A percentile compares a stretch with the other conserved stretches of the same genome.
phyloP scores from a whole-genome alignment of 30 jellyfish, hydroid and myxozoan species.

The Hydractinia symbiolongicarpus region DNA sequence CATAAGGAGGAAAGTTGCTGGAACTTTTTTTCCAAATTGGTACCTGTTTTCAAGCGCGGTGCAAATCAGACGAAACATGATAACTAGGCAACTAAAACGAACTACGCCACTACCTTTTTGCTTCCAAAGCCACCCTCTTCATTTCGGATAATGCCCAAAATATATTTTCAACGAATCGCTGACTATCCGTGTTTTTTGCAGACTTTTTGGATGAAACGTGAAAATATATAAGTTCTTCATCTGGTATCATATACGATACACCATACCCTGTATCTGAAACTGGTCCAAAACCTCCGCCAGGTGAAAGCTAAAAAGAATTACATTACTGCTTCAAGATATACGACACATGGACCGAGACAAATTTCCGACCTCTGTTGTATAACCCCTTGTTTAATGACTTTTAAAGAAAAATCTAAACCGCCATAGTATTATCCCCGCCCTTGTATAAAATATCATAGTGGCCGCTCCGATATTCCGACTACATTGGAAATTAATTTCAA shows the following conservation, averaged over 20 bases:
- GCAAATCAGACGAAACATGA: too few relatives aligned
- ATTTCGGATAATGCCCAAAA: slow-evolving; percentile 75
- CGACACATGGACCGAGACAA: not conserved
- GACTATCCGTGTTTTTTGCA: slow-evolving; percentile 63
- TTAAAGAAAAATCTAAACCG: not conserved
- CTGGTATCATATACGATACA: slow-evolving; percentile 93
- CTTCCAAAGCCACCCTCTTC: slow-evolving; percentile 27
- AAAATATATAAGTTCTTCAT: slow-evolving; percentile 69
- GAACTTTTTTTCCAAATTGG: too few relatives aligned
- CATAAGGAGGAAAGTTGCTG: too few relatives aligned
- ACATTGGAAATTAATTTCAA: not conserved
- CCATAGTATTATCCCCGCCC: not conserved
- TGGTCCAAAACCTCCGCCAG: slow-evolving; percentile 99
- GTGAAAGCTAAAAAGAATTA: slow-evolving; percentile 45
- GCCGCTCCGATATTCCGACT: too few relatives aligned
- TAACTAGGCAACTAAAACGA: too few relatives aligned
- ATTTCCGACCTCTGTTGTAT: not conserved
- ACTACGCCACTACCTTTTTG: not conserved
- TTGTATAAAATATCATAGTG: not conserved
- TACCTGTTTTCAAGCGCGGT: too few relatives aligned
- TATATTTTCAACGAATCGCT: slow-evolving; percentile 42
- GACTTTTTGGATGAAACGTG: slow-evolving; percentile 80
- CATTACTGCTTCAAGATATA: not conserved
- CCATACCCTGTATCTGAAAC: slow-evolving; percentile 98
- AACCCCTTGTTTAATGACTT: not conserved